Conservation (phyloP, 2,888 invertebrate genomes). For the Caenorhabditis zanzibari region DNA sequence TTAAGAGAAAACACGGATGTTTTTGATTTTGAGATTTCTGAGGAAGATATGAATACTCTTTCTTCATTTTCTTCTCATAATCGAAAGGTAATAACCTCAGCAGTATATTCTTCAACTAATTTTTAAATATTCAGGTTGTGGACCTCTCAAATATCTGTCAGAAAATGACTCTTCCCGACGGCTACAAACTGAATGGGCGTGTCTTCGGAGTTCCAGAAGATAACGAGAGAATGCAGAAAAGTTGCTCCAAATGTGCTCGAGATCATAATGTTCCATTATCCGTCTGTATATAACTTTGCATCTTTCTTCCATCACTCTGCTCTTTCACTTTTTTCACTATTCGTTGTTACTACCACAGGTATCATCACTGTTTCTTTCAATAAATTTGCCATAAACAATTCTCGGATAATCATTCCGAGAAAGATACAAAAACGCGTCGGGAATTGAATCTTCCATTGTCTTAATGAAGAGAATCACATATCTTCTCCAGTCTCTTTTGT, state of each 20-base stretch:
- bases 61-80: slow-evolving; percentile 74
- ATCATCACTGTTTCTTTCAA: slow-evolving; percentile 45
- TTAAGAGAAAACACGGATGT: slow-evolving; percentile 83
- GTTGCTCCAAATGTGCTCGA: slow-evolving; percentile 53
- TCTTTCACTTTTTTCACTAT: not conserved
- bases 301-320: not conserved
- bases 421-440: slow-evolving; percentile 43
- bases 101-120: not conserved
- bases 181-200: slow-evolving; percentile 72
- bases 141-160: slow-evolving; percentile 80
- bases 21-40: slow-evolving; percentile 80
- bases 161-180: slow-evolving; percentile 83
- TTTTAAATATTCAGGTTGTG: slow-evolving; percentile 74
- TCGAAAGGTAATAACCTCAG: slow-evolving; percentile 45
- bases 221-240: slow-evolving; percentile 13
- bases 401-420: slow-evolving; percentile 44
- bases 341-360: slow-evolving; percentile 50
- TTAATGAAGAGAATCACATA: not conserved
- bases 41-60: slow-evolving; percentile 73
- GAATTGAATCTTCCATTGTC: slow-evolving; percentile 33
- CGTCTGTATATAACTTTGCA: slow-evolving; percentile 37
- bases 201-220: slow-evolving; percentile 70
- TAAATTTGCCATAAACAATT: slow-evolving; percentile 49
- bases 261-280: slow-evolving; percentile 31
- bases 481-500: slow-evolving; percentile 55